Conservation (phyloP, 2,888 invertebrate species). For the Troides helena region DNA sequence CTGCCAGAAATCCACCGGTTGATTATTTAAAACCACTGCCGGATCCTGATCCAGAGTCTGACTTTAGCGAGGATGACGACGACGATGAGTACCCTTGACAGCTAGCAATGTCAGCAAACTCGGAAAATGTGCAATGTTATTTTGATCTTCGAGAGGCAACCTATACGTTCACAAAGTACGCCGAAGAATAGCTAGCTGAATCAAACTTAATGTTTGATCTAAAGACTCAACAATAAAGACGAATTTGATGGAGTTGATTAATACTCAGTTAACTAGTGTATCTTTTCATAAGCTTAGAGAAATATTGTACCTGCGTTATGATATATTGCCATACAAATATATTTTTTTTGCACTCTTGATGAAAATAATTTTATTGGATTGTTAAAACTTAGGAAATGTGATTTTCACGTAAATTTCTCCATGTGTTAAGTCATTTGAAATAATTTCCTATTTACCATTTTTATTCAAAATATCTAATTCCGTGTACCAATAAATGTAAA, state of each 20-base stretch:
- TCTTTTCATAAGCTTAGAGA: conserved; percentile 31
- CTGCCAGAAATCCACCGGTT: conserved; percentile 74
- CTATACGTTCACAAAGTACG: conserved; percentile 54
- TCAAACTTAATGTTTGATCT: conserved; percentile 20
- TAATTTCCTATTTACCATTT: conserved; percentile 18
- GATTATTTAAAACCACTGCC: conserved; percentile 82
- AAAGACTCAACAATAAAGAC: conserved; percentile 21
- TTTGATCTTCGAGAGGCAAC: conserved; percentile 46
- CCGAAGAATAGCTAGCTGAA: conserved; percentile 46
- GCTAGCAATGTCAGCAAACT: conserved; percentile 43
- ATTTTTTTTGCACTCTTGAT: not conserved
- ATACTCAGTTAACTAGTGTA: conserved; percentile 39
- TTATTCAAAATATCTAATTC: conserved; percentile 6
- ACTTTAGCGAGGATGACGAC: conserved; percentile 61
- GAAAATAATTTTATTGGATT: not conserved
- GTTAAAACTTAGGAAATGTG: not conserved
- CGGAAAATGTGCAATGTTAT: conserved; percentile 59
- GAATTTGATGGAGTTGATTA: conserved; percentile 29
- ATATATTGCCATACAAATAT: conserved; percentile 32
- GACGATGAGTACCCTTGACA: conserved; percentile 72
- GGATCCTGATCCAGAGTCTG: conserved; percentile 55
- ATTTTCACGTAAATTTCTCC: not conserved
- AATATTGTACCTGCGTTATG: conserved; percentile 22
- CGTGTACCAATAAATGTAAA: no score
- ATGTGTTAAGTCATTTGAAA: not conserved